Evolutionary conservation across 2,113 vertebrate species (phyloP).

Genomic region (Laticauda laticaudata): DNA sequence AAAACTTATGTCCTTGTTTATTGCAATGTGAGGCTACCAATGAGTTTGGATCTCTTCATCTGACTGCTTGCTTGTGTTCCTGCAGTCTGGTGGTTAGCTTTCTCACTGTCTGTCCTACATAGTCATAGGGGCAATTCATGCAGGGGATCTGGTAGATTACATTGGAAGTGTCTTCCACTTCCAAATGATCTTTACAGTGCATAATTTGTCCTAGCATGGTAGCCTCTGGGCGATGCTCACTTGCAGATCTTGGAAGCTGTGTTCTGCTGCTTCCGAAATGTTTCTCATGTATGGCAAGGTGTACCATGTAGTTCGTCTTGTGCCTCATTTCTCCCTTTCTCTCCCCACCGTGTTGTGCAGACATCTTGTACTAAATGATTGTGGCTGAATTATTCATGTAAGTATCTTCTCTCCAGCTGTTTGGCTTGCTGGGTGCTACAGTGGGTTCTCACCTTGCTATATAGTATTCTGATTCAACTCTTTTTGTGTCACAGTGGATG

Average conservation of each 20-base stretch:
- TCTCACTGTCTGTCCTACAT: background rate
- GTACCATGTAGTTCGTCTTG: background rate
- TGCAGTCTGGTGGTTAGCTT: background rate
- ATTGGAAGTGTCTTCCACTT: background rate
- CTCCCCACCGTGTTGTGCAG: background rate
- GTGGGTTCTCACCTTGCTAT: background rate
- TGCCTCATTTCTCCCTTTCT: background rate
- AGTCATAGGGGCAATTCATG: background rate
- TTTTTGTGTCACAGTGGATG: background rate
- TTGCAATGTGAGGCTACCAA: background rate
- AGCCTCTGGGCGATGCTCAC: background rate
- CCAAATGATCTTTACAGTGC: background rate
- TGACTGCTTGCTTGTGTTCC: background rate
- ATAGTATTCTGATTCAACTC: background rate
- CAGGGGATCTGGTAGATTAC: background rate
- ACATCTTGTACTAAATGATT: background rate
- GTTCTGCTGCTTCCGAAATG: background rate
- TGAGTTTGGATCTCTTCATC: background rate
- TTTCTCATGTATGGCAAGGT: background rate
- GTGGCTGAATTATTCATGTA: background rate
- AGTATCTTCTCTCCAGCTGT: background rate
- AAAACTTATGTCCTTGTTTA: background rate
- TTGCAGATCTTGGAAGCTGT: background rate
- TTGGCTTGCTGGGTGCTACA: background rate
- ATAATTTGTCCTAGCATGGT: background rate